Evolutionary conservation across 2,113 vertebrate genomes (phyloP).

Genomic region (Danionella cerebrum): DNA sequence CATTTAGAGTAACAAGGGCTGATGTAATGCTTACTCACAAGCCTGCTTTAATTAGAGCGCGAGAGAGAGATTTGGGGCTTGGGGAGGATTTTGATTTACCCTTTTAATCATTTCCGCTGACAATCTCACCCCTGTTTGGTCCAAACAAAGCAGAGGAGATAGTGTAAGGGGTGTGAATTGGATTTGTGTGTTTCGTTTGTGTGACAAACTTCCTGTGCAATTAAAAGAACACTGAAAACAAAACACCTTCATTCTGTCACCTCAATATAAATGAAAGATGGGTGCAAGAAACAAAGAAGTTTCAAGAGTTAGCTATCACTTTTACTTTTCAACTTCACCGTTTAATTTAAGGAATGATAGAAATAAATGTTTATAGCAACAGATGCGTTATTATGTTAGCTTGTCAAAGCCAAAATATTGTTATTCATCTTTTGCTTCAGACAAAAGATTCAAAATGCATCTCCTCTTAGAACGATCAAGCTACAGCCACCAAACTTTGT

Average conservation of each 20-base stretch:
- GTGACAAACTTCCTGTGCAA: neutral
- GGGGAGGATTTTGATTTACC: conserved; percentile 1
- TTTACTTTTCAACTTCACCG: no score
- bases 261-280: neutral
- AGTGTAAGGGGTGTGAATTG: neutral
- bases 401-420: no score
- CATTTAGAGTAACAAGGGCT: conserved; percentile 14
- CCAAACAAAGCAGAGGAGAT: conserved; percentile 23
- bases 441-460: no score
- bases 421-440: no score
- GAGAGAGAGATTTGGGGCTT: conserved; percentile 13
- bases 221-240: neutral
- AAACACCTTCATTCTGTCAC: neutral
- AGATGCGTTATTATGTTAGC: no score
- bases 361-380: no score
- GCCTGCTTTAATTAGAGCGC: conserved; percentile 11
- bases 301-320: neutral
- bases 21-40: conserved; percentile 19
- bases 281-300: neutral
- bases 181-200: neutral
- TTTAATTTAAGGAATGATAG: no score
- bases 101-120: conserved; percentile 28
- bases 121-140: conserved; percentile 15
- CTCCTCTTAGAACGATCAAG: no score
- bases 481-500: no score